Percentiles rank a stretch among this genome's conserved stretches.
phyloP scores from a whole-genome alignment of 2,113 vertebrate species.

The Hyaena hyaena region DNA sequence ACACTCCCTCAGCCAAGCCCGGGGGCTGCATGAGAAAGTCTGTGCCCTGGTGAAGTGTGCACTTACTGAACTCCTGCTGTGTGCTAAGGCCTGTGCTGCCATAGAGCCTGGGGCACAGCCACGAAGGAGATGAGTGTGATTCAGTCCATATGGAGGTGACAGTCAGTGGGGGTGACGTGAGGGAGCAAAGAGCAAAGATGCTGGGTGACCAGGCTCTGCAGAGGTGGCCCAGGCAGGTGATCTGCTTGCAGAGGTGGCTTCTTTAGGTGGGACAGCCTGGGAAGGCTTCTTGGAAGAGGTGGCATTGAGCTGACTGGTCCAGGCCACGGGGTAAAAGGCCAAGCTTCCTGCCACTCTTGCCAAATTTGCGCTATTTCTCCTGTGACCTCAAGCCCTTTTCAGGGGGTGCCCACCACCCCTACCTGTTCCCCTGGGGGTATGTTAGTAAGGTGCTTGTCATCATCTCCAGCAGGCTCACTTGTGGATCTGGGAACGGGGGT shows the following conservation, averaged over 20 bases:
- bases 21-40: too few relatives aligned
- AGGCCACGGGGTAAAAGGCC: not conserved
- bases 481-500: fast-evolving
- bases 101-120: not conserved
- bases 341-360: not conserved
- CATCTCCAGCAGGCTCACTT: not conserved
- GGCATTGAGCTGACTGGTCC: not conserved
- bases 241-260: fast-evolving
- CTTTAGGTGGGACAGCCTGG: not conserved
- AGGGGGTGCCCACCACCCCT: fast-evolving
- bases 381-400: not conserved
- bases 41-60: not conserved
- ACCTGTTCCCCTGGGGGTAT: not conserved
- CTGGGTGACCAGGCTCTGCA: not conserved
- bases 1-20: not conserved
- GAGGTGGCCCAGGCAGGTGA: fast-evolving
- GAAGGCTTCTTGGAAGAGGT: not conserved
- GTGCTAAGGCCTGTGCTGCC: not conserved
- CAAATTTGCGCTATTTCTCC: not conserved
- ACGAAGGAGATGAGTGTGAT: fast-evolving
- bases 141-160: fast-evolving
- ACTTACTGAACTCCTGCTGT: not conserved
- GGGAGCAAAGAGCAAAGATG: too few relatives aligned
- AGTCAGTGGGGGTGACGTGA: fast-evolving
- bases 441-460: not conserved